Evolutionary conservation across 2,888 invertebrate genomes (phyloP), one percentile per base, ranked within the genome.

Genomic region (Crepidodera aurea): DNA sequence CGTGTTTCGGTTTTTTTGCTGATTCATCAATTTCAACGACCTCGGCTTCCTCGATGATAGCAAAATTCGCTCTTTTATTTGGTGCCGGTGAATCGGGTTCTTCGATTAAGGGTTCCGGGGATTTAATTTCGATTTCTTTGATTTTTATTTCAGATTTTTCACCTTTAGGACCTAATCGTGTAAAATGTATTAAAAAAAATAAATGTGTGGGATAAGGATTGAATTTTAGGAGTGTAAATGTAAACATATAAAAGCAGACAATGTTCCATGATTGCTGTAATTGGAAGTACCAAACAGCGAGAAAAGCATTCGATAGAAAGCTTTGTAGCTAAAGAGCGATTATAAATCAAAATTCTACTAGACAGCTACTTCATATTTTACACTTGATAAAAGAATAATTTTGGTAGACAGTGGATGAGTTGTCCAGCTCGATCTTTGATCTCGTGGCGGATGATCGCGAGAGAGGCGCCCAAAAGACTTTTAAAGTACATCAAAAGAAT

Each of bases 41-140:
- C 39, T 72, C 71, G 1, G 67, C 58, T 64, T 73, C 75, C 60
- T 75, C 74, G 7, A 73, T 62, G 51, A 69, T 70, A 19, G 71
- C 70, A 13, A 69, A 69, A 29, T 62, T 72, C 1, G 60, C 64
- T 59, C 62, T 65, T 42, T 57, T 50, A 1, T 60, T 40, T 15
- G 59, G 12, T 34, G 64, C 44, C 5, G 77, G 75, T 5, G 75
- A 75, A 6, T 66, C 40, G 2, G 76, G 74, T 69, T 77, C 73
- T 60, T 77, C 77, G 27, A 76, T 62, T 32, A 75, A 67, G 1
- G 76, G 73, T 70, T 76, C 75, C 1, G 73, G 69, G 18, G 69
- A 68, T 63, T 70, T 61, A 8, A 66, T 29, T 34, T 60, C 62
- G 18, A 59, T 51, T 50, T 68, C 57, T 66, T 69, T 69, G 16